A percentile compares a stretch with the other conserved stretches of the same genome.
phyloP scores from a whole-genome alignment of 2,888 invertebrate species.

The Apeira syringaria region DNA sequence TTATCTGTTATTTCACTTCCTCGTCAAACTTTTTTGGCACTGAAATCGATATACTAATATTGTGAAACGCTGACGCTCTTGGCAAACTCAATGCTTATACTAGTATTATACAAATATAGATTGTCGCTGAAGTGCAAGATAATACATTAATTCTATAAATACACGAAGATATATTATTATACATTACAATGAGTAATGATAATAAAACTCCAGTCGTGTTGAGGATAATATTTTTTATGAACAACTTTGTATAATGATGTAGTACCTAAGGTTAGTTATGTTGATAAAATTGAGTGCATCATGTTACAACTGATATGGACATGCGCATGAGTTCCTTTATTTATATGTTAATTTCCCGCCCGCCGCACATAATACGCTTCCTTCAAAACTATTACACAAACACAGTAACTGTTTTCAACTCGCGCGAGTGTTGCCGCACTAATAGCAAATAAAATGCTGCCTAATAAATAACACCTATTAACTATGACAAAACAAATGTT shows the following conservation, averaged over 20 bases:
- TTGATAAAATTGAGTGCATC: no score
- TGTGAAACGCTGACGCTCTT: constrained; percentile 37
- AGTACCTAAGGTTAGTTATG: no score
- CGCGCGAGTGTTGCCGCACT: no score
- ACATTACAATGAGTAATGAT: constrained; percentile 7
- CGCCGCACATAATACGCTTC: no score
- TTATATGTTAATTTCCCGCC: no score
- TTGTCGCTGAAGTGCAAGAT: constrained; percentile 31
- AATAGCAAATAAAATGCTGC: no score
- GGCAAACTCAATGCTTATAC: constrained; percentile 28
- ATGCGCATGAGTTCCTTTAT: no score
- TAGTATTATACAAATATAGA: constrained; percentile 27
- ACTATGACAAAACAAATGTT: no score
- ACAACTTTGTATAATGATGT: constrained; percentile 8
- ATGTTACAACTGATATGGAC: no score
- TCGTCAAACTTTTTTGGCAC: constrained; percentile 19
- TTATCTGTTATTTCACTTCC: constrained; percentile 7
- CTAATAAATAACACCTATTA: no score
- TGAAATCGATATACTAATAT: constrained; percentile 25
- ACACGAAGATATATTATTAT: neutral
- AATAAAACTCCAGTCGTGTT: constrained; percentile 9
- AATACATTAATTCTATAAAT: constrained; percentile 8
- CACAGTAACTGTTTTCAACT: no score
- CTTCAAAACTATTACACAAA: no score
- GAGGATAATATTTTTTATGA: constrained; percentile 7